Evolutionary conservation across 2,888 invertebrate species (phyloP), one percentile per base, ranked within the genome.

Genomic region (Apoda limacodes): DNA sequence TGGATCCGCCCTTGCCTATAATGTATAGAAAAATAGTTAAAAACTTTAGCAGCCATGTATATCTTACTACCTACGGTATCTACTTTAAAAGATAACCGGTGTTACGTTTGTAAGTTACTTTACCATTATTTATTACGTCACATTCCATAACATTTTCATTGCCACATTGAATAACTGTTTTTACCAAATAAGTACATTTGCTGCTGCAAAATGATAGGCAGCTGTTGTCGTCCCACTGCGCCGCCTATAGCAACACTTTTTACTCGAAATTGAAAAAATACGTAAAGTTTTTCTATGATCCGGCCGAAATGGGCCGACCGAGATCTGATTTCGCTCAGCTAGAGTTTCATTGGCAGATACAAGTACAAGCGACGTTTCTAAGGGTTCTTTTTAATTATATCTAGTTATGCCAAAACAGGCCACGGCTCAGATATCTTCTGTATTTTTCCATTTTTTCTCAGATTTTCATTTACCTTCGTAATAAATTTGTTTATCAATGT

Each of bases 321-420:
- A 53, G 62, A 65, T 75, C 70, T 65, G 63, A 68, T 75, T 75
- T 70, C 75, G 65, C 64, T 51, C 60, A 66, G 66, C 69, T 74
- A 69, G 67, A 74, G 65, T 74, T 74, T 70, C 75, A 60, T 60
- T 55, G 57, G 55, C 55, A 60, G 53, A 55, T 57, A 52, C 57
- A 53, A 52, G n/a, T n/a, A n/a, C n/a, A n/a, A n/a, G n/a, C 17
- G 7, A 6, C 58, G 59, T 62, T 74, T 69, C 62, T 71, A 68
- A 58, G 70, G 71, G 62, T 74, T 75, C 70, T 69, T 67, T 66
- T 65, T 68, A 68, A 70, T 71, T 69, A 66, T 62, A 57, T 65
- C 43, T 52, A 40, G 52, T 53, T 55, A 50, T 47, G 46, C 52
- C 51, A 41, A 56, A 67, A 58, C 58, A 58, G 58, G 56, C 50